Evolutionary conservation across 2,888 invertebrate genomes (phyloP).

Genomic region (Mactromeris polynyma): DNA sequence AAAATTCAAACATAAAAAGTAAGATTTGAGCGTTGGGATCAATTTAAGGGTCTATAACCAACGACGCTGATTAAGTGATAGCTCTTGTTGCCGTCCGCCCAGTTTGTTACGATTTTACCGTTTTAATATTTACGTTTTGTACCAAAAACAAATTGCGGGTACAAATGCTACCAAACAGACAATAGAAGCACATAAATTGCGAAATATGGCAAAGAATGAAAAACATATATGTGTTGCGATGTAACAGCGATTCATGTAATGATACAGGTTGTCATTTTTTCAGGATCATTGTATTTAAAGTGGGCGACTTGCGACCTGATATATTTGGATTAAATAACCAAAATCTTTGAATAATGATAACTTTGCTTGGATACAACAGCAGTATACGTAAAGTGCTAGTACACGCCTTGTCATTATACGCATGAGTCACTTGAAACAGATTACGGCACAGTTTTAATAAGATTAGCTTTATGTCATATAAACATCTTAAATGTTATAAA

Average conservation of each 20-base stretch:
- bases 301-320: constrained; percentile 1
- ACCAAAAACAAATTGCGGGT: not conserved
- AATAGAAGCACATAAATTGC: not conserved
- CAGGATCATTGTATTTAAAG: not conserved
- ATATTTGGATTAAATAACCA: not conserved
- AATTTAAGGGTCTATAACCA: too few relatives aligned
- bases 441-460: not conserved
- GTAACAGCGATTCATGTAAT: not conserved
- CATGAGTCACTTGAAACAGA: not conserved
- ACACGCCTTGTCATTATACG: not conserved
- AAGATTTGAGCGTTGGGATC: too few relatives aligned
- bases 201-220: not conserved
- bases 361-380: not conserved
- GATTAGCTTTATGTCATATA: not conserved
- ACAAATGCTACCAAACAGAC: not conserved
- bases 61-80: too few relatives aligned
- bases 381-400: not conserved
- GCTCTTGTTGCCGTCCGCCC: too few relatives aligned
- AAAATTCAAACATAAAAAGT: too few relatives aligned
- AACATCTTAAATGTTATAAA: not conserved
- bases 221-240: constrained; percentile 19
- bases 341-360: not conserved
- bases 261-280: not conserved
- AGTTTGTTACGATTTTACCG: too few relatives aligned
- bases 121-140: not conserved